Base-by-base conservation (phyloP, 2,888 invertebrate species). In the Labia minor region DNA sequence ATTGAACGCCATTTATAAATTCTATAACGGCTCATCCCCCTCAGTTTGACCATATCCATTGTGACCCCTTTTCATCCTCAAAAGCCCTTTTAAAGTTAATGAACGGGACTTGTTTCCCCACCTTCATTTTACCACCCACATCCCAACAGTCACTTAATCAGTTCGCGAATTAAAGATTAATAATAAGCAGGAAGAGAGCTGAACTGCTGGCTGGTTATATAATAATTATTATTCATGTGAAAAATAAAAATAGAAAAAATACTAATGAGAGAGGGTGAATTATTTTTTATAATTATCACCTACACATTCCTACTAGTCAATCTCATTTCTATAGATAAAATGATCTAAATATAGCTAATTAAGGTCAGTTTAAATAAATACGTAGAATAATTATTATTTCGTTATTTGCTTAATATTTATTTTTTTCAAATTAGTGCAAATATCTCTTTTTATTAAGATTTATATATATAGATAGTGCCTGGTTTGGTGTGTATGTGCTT, bases 1-100 rank as follows among this genome's bases (percentile, higher is more conserved):
- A 49, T 49, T 49, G 49, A 49, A 49, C 49, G 49, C 49, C 49
- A 49, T 49, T 49, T 49, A 49, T 49, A 49, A 49, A 49, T 49
- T 49, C 49, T 49, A 49, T 49, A 49, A 49, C 49, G n/a, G 26
- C 49, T 14, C 8, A 3, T 4, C 49, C 16, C 49, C 2, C 49
- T 49, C 49, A n/a, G 49, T 8, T 2, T 49, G 49, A 14, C 49
- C 49, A 49, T 49, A 14, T 14, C 16, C 26, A n/a, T 16, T 49
- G 16, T 49, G 49, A 49, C 49, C 49, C 49, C 49, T 11, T 16
- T 16, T 16, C 49, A 16, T 16, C 49, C 49, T 49, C 49, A 49
- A 49, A 49, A 49, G n/a, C 49, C 49, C 49, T 49, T 49, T 49
- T 49, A 49, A 49, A 49, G 8, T 49, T 49, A 49, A 49, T 49